Evolutionary conservation across 2,797 vertebrate species (phyloP).

Genomic region (Morus bassanus): DNA sequence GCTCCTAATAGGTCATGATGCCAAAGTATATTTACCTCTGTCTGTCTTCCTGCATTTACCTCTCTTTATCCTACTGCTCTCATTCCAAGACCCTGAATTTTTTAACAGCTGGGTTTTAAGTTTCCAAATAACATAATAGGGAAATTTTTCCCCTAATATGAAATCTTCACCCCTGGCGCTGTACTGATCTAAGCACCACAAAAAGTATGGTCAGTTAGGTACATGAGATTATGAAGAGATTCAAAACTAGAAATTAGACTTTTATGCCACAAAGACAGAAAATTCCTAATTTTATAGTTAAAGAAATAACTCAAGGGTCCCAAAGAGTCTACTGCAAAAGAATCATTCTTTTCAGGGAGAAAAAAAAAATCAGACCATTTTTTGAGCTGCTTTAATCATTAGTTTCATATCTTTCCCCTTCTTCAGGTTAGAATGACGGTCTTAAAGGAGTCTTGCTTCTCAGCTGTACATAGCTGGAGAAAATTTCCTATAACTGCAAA

Average conservation of each 20-base stretch:
- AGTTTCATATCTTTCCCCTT: neutral
- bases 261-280: neutral
- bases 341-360: neutral
- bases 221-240: neutral
- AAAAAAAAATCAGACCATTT: neutral
- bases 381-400: neutral
- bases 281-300: neutral
- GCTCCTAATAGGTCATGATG: neutral
- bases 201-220: neutral
- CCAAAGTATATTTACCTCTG: neutral
- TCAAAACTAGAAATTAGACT: neutral
- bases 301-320: neutral
- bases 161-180: neutral
- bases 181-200: neutral
- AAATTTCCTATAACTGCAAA: neutral
- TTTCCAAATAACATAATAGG: neutral
- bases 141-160: neutral
- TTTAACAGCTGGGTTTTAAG: neutral
- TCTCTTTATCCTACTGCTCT: neutral
- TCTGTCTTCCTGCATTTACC: neutral
- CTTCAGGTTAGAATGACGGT: neutral
- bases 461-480: neutral
- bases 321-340: neutral
- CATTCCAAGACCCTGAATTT: neutral
- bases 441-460: neutral